Evolutionary conservation across 2,888 invertebrate genomes (phyloP), one percentile per base, ranked within the genome.

Genomic region (Pristionchus mayeri): DNA sequence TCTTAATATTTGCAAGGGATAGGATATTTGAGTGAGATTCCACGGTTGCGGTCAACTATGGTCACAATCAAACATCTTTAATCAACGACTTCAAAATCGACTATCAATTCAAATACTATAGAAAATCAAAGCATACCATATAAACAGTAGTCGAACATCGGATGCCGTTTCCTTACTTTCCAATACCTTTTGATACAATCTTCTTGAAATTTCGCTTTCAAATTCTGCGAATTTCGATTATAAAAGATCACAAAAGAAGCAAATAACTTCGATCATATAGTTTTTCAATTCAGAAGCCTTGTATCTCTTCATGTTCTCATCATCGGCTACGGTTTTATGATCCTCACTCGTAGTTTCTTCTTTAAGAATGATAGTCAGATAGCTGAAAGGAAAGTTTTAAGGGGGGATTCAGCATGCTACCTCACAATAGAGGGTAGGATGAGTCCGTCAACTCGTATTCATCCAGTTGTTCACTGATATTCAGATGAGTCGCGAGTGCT

Each of bases 321-420:
- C 50, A 1, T 50, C 50, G 40, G 76, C 76, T 21, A 78, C 50
- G 18, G 76, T 50, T 21, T 78, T 48, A 9, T 78, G 30, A 0
- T 30, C 1, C 3, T 21, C 30, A 18, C 30, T 50, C 2, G 50
- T 7, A 18, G 21, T 21, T 7, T 21, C 48, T 16, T 78, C 76
- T 30, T 78, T 78, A 6, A 78, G 50, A 9, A 78, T 7, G 21
- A 78, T 78, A 6, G 76, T 78, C 18, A 78, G 50, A 24, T 50
- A 78, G 27, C 76, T 78, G 34, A 30, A 50, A 4, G 44, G 21
- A 4, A 50, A n/a, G n/a, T 48, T 50, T 27, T n/a, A 0, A 27
- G 30, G 18, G 24, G 16, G 30, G 2, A 27, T 16, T 11, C 11
- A 50, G 21, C 13, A 9, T 7, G n/a, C 18, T 11, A n/a, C 24